Conservation (phyloP, 2,113 vertebrate species). For the Oceanites oceanicus region DNA sequence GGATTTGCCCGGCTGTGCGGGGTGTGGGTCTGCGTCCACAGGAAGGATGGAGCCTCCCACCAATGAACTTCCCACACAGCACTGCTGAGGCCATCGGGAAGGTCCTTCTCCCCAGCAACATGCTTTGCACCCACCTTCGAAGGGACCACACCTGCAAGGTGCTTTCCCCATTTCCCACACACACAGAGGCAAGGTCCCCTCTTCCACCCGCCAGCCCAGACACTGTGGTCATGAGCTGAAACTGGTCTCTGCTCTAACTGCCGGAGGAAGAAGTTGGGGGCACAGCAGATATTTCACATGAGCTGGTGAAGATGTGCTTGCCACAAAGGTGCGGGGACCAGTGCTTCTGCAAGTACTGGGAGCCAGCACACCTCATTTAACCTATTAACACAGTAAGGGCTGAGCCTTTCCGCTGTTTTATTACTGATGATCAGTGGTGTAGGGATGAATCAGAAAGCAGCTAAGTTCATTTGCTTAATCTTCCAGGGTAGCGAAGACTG, state of each 20-base stretch:
- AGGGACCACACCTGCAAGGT: background rate
- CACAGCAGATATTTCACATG: background rate
- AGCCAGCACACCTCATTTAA: background rate
- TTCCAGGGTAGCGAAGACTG: background rate
- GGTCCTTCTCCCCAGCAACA: background rate
- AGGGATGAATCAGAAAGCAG: background rate
- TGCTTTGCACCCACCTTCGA: rapidly evolving
- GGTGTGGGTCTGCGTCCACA: rapidly evolving
- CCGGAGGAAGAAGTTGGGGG: background rate
- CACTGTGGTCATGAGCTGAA: background rate
- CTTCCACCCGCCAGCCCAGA: background rate
- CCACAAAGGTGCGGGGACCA: background rate
- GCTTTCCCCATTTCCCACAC: background rate
- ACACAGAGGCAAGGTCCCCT: rapidly evolving
- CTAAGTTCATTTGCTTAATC: background rate
- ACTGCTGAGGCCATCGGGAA: background rate
- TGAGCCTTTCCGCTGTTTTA: background rate
- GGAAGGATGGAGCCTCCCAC: background rate
- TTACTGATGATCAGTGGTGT: background rate
- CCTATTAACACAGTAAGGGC: background rate
- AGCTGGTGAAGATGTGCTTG: background rate
- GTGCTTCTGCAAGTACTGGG: background rate
- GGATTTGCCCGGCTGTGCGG: background rate
- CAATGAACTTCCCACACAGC: background rate
- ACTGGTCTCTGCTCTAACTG: background rate